Conservation (phyloP, 2,113 vertebrate genomes). For the Camelus bactrianus region DNA sequence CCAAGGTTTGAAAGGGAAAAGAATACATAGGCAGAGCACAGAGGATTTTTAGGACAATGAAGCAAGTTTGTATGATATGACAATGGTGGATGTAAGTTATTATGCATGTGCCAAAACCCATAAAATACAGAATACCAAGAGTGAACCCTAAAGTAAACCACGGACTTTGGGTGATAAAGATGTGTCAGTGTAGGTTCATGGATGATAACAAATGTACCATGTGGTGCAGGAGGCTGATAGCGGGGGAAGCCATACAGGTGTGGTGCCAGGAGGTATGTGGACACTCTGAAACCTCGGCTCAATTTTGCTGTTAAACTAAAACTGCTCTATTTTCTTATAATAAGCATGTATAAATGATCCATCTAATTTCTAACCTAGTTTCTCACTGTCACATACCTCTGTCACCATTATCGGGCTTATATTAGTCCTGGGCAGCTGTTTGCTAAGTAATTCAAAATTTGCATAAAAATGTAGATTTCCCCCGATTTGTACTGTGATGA, state of each 20-base stretch:
- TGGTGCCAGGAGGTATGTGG: background rate
- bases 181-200: background rate
- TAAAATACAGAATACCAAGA: background rate
- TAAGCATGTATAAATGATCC: background rate
- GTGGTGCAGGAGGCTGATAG: background rate
- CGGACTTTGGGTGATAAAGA: background rate
- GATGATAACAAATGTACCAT: background rate
- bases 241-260: background rate
- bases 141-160: background rate
- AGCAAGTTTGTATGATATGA: background rate
- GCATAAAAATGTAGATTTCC: background rate
- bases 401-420: background rate
- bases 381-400: background rate
- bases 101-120: background rate
- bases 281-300: background rate
- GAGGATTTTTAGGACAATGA: background rate
- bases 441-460: slow-evolving; percentile 11
- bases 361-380: background rate
- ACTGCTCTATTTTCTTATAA: background rate
- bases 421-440: background rate
- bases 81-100: background rate
- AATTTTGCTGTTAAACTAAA: background rate
- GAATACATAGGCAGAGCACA: too few relatives aligned
- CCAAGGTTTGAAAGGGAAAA: background rate
- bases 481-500: background rate